Conservation (phyloP, 2,113 vertebrate genomes). For the Erythrocercus mccallii region DNA sequence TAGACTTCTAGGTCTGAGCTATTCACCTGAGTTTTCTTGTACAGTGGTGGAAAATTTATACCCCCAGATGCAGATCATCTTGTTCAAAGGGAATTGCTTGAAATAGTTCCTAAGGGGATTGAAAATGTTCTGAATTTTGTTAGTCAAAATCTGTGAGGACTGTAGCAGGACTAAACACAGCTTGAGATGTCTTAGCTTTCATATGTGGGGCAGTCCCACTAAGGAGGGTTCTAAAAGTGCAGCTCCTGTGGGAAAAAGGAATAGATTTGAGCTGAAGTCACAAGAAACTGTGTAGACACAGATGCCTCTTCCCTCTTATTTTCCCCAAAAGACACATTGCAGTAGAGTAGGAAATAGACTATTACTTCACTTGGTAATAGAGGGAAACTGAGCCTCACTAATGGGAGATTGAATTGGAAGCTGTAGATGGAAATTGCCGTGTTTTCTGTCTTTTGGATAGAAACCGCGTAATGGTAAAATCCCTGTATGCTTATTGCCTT, state of each 20-base stretch:
- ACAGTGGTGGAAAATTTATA: background rate
- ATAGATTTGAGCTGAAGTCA: background rate
- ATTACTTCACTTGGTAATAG: background rate
- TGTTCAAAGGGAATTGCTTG: background rate
- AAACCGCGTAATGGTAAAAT: background rate
- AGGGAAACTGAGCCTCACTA: background rate
- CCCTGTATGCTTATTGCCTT: background rate
- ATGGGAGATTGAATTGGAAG: background rate
- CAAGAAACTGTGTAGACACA: background rate
- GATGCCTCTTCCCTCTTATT: background rate
- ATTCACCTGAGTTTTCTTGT: background rate
- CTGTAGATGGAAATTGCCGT: background rate
- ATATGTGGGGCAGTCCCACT: background rate
- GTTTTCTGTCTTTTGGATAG: background rate
- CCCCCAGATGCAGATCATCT: background rate
- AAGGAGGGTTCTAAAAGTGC: background rate
- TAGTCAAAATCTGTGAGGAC: background rate
- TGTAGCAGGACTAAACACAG: background rate
- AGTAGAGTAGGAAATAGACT: background rate
- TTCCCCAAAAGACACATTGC: background rate
- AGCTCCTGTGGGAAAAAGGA: background rate
- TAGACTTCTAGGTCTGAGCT: background rate
- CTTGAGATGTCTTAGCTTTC: background rate
- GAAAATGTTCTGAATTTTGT: background rate
- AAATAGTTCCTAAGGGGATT: background rate